Conservation (phyloP, 2,113 vertebrate species). For the Genyomyrus donnyi region DNA sequence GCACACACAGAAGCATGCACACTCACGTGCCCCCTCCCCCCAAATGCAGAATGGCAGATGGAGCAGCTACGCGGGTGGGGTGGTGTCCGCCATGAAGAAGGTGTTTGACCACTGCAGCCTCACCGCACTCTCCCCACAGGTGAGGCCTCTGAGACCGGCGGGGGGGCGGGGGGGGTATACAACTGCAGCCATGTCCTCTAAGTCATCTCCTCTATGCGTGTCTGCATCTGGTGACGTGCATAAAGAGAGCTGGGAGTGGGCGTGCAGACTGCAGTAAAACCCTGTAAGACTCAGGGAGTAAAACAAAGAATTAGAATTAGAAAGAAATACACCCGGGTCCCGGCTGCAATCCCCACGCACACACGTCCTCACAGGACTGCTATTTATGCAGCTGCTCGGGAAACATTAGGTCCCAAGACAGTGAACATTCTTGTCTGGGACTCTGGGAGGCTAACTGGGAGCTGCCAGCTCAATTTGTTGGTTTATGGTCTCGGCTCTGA, state of each 20-base stretch:
- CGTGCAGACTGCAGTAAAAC: background rate
- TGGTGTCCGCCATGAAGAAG: slow-evolving; percentile 68
- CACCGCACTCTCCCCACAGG: slow-evolving; percentile 62
- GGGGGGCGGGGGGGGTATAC: background rate
- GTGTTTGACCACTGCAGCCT: slow-evolving; percentile 64
- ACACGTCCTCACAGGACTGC: background rate
- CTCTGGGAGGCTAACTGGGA: background rate
- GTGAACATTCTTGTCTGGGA: slow-evolving; percentile 20
- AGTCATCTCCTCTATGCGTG: background rate
- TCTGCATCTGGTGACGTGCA: background rate
- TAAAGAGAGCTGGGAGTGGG: background rate
- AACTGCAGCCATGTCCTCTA: background rate
- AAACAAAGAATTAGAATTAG: background rate
- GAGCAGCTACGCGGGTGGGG: slow-evolving; percentile 60
- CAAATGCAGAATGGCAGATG: slow-evolving; percentile 59
- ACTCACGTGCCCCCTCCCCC: background rate
- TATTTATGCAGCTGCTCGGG: slow-evolving; percentile 21
- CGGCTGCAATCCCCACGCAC: background rate
- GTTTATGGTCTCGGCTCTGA: background rate
- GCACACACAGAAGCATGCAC: background rate
- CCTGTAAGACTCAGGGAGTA: background rate
- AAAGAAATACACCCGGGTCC: too few species aligned
- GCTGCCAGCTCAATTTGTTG: background rate
- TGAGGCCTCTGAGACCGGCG: slow-evolving; percentile 39
- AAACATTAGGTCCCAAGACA: slow-evolving; percentile 11